phyloP scores from a whole-genome alignment of 2,113 vertebrate species.

The Cryptomyrus ogoouensis region DNA sequence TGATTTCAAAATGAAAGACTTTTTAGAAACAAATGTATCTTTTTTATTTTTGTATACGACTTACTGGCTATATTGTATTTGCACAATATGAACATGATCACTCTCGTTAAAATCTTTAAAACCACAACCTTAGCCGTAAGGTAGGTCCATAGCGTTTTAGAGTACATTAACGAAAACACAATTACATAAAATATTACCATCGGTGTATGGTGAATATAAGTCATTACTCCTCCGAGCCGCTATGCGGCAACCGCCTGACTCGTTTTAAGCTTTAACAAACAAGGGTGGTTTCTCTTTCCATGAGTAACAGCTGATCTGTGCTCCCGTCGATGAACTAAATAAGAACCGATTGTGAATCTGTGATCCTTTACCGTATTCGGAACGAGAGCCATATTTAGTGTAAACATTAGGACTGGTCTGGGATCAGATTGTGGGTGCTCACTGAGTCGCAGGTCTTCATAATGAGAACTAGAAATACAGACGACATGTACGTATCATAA shows the following conservation, averaged over 20 bases:
- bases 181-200: background rate
- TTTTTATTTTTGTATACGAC: background rate
- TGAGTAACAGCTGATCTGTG: background rate
- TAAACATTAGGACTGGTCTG: background rate
- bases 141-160: background rate
- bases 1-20: too few relatives aligned
- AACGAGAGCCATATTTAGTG: background rate
- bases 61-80: background rate
- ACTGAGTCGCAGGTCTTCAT: background rate
- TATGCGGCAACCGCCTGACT: background rate
- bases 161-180: background rate
- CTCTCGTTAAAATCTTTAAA: background rate
- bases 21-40: background rate
- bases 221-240: background rate
- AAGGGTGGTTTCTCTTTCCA: background rate
- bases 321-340: background rate
- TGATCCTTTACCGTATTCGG: background rate
- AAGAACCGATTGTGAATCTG: background rate
- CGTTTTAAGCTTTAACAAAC: background rate
- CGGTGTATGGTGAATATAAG: background rate
- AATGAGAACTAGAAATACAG: background rate
- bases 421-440: background rate
- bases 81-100: background rate
- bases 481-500: background rate
- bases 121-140: background rate